These are phyloP conservation scores for Cochlearius cochlearius DNA, from an alignment of 2,113 vertebrate genomes.

Conservation along the genomic window DNA sequence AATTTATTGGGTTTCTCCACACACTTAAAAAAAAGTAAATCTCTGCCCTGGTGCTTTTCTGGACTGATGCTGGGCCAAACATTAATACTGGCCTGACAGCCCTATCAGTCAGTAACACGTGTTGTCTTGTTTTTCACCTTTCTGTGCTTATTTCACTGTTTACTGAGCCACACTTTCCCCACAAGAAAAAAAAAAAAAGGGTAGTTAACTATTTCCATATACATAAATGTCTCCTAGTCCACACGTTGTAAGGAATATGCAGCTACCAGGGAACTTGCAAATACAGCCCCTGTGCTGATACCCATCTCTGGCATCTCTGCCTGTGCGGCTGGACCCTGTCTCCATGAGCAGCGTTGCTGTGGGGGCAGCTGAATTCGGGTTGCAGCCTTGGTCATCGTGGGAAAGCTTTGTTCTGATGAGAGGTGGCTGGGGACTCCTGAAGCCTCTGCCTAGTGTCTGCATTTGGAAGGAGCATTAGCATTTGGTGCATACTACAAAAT, in stretches of 20 bases:
- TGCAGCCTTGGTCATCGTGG: not conserved
- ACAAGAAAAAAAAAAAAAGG: not conserved
- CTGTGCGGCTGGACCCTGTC: not conserved
- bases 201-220: not conserved
- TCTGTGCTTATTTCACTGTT: not conserved
- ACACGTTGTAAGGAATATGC: not conserved
- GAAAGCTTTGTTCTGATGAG: not conserved
- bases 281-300: not conserved
- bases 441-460: not conserved
- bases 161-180: not conserved
- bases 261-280: not conserved
- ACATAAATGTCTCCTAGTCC: not conserved
- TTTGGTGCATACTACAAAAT: not conserved
- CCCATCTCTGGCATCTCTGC: not conserved
- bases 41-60: not conserved
- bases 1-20: not conserved
- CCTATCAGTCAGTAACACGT: not conserved
- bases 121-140: not conserved
- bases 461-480: not conserved
- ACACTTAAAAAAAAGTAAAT: not conserved
- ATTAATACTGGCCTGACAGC: accelerated
- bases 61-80: not conserved
- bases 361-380: not conserved
- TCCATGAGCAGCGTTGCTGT: accelerated
- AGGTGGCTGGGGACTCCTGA: not conserved